Evolutionary conservation across 2,797 vertebrate genomes (phyloP).

Genomic region (Diplodus puntazzo): DNA sequence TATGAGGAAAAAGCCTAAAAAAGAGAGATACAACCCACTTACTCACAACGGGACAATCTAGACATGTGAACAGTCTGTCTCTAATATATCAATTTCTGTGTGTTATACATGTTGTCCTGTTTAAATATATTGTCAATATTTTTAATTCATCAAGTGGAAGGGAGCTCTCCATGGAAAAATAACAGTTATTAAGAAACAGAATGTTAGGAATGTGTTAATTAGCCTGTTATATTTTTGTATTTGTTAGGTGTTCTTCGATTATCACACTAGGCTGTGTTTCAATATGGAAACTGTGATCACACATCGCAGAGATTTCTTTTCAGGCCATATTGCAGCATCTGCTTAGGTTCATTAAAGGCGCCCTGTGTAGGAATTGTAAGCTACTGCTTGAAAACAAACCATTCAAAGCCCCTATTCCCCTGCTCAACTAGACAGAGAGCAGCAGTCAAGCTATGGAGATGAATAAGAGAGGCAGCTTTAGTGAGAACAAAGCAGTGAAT

Average conservation of each 20-base stretch:
- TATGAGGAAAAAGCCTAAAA: constrained; percentile 22
- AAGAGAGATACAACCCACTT: constrained; percentile 20
- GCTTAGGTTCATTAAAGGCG: background rate
- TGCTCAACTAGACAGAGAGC: no score
- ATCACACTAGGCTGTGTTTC: constrained; percentile 13
- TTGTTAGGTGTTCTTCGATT: constrained; percentile 1
- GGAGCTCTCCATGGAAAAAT: background rate
- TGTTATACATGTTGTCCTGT: background rate
- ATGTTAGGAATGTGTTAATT: constrained; percentile 14
- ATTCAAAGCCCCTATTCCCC: no score
- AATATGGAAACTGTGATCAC: constrained; percentile 28
- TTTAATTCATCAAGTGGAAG: background rate
- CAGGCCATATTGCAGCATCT: background rate
- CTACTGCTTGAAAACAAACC: no score
- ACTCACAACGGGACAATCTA: background rate
- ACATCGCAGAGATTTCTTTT: background rate
- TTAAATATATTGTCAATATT: background rate
- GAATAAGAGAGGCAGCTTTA: no score
- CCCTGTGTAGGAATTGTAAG: no score
- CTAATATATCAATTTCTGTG: background rate
- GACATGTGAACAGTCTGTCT: background rate
- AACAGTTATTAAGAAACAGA: no score
- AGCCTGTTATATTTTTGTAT: background rate
- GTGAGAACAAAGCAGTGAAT: no score
- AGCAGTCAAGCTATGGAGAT: no score